A percentile compares a stretch with the other conserved stretches of the same genome.
Evolutionary conservation across 64 coral and sea anemone species (phyloP).

Genomic region (Montipora capricornis): DNA sequence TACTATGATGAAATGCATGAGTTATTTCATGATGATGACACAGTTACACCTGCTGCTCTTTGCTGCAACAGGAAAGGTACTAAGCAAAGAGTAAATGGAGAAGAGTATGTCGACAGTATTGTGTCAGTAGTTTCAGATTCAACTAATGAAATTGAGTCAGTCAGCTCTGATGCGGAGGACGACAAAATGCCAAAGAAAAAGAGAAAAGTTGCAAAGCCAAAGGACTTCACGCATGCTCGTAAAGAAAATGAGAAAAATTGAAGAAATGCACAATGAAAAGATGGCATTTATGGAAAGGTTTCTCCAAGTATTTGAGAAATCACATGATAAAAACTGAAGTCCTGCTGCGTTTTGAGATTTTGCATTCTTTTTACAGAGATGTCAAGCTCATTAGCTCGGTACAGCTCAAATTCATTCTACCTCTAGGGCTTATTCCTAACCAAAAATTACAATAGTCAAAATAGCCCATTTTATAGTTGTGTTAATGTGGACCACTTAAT

Average conservation of each 20-base stretch:
- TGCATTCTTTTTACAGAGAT: no score
- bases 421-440: no score
- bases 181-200: not conserved
- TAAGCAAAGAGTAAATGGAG: not conserved
- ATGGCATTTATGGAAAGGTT: no score
- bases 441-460: no score
- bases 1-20: constrained; percentile 1
- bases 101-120: not conserved
- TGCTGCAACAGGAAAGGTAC: not conserved
- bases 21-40: not conserved
- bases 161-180: not conserved
- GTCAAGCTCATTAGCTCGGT: no score
- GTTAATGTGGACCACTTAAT: not conserved
- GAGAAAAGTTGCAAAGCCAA: not conserved
- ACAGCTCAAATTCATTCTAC: no score
- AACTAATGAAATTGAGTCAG: not conserved
- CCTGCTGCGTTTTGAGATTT: no score
- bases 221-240: not conserved
- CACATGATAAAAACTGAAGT: no score
- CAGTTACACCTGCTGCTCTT: not conserved
- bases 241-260: no score
- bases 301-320: no score
- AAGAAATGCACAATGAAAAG: no score
- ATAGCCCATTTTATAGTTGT: not conserved
- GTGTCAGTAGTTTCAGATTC: not conserved